These are phyloP conservation scores for Columba janthina DNA, from an alignment of 2,113 vertebrate genomes.

Conservation along the genomic window DNA sequence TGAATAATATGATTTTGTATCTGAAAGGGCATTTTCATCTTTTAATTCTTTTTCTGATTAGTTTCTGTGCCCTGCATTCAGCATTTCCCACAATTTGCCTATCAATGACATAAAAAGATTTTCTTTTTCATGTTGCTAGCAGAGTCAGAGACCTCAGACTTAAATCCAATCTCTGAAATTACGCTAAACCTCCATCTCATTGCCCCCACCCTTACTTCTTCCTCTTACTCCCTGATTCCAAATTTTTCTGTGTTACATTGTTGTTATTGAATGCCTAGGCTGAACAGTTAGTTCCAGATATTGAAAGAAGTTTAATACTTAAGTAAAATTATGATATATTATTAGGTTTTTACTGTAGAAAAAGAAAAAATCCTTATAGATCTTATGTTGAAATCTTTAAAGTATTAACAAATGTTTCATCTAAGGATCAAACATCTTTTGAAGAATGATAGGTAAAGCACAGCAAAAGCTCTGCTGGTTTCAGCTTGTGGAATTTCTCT, in stretches of 20 bases:
- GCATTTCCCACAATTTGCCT: neutral
- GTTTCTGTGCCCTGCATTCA: neutral
- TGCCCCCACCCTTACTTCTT: neutral
- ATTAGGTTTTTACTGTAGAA: constrained; percentile 29
- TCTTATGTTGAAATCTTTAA: constrained; percentile 68
- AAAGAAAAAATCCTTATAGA: constrained; percentile 57
- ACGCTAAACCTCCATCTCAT: neutral
- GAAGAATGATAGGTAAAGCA: constrained; percentile 54
- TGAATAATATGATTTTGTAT: neutral
- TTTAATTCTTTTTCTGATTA: constrained; percentile 35
- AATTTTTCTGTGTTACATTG: neutral
- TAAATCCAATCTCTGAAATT: constrained; percentile 7
- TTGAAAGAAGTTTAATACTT: constrained; percentile 35
- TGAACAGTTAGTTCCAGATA: neutral
- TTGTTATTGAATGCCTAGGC: neutral
- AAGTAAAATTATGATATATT: constrained; percentile 63
- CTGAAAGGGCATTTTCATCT: constrained; percentile 1
- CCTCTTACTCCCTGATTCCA: neutral
- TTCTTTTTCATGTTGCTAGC: constrained; percentile 10
- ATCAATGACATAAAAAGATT: constrained; percentile 26
- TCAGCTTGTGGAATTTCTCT: constrained; percentile 14
- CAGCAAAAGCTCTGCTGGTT: constrained; percentile 12
- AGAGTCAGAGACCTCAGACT: neutral
- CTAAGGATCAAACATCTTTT: constrained; percentile 71
- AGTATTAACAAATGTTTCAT: constrained; percentile 75